Evolutionary conservation across 1,140 invertebrate genomes (phyloP).

Genomic region (Bombus fervidus): DNA sequence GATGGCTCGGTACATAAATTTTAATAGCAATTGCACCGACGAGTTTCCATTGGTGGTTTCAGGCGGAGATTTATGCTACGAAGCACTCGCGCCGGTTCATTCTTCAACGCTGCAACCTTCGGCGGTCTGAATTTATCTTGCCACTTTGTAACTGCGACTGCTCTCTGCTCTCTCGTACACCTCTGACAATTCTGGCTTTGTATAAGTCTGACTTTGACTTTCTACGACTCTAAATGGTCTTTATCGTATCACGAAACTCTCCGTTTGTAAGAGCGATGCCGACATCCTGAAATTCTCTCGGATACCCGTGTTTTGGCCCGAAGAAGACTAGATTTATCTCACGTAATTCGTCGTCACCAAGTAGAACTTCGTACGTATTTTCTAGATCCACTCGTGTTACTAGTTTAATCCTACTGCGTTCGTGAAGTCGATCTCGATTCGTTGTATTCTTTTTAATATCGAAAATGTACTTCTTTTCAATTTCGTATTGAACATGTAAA

Average conservation of each 20-base stretch:
- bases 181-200: background rate
- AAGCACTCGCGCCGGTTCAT: background rate
- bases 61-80: background rate
- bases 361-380: background rate
- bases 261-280: background rate
- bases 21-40: background rate
- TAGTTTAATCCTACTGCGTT: no score
- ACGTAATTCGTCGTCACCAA: background rate
- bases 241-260: constrained; percentile 12
- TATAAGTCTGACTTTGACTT: background rate
- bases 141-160: background rate
- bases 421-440: no score
- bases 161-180: background rate
- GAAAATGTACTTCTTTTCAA: no score
- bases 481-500: no score
- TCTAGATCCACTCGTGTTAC: background rate
- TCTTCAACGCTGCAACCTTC: background rate
- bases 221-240: background rate
- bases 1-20: background rate
- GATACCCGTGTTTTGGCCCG: background rate
- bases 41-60: no score
- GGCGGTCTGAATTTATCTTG: background rate
- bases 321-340: constrained; percentile 3
- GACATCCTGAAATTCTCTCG: background rate
- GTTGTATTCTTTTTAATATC: no score